Percentiles rank a stretch among this genome's conserved stretches.
Evolutionary conservation across 1,140 invertebrate genomes (phyloP).

Genomic region (Drosophila guanche): DNA sequence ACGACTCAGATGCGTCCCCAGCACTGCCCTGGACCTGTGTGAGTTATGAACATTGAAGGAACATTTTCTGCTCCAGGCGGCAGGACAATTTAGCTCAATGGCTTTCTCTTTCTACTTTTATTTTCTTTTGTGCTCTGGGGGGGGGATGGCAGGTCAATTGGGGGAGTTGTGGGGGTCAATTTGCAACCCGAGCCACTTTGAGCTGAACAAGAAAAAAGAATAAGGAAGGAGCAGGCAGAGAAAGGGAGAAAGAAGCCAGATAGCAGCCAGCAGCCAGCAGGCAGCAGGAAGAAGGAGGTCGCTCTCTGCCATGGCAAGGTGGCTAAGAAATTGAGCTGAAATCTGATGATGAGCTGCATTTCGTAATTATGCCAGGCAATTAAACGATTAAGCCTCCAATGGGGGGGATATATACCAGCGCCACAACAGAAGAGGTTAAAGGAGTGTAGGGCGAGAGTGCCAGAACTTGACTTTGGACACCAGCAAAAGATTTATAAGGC

Average conservation of each 20-base stretch:
- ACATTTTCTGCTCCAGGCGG: constrained; percentile 17
- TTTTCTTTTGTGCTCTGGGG: background rate
- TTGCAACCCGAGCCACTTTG: constrained; percentile 42
- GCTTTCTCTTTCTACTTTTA: constrained; percentile 8
- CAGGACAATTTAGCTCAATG: constrained; percentile 53
- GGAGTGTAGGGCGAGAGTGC: background rate
- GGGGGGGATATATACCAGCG: constrained; percentile 2
- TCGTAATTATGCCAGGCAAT: constrained; percentile 80
- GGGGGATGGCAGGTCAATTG: constrained; percentile 17
- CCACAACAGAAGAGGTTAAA: constrained; percentile 10
- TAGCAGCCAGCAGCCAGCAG: background rate
- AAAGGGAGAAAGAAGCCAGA: constrained; percentile 1
- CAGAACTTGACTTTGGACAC: constrained; percentile 18
- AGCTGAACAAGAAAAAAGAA: constrained; percentile 1
- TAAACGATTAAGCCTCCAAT: constrained; percentile 72
- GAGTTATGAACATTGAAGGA: constrained; percentile 40
- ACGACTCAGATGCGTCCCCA: background rate
- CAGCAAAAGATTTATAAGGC: constrained; percentile 52
- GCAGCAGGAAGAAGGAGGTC: background rate
- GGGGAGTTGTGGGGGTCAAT: constrained; percentile 43
- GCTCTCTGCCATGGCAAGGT: background rate
- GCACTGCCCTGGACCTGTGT: constrained; percentile 19
- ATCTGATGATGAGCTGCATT: constrained; percentile 81
- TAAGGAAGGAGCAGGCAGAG: background rate
- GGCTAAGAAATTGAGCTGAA: constrained; percentile 69